Conservation (phyloP, 2,113 vertebrate species). For the Riparia riparia region DNA sequence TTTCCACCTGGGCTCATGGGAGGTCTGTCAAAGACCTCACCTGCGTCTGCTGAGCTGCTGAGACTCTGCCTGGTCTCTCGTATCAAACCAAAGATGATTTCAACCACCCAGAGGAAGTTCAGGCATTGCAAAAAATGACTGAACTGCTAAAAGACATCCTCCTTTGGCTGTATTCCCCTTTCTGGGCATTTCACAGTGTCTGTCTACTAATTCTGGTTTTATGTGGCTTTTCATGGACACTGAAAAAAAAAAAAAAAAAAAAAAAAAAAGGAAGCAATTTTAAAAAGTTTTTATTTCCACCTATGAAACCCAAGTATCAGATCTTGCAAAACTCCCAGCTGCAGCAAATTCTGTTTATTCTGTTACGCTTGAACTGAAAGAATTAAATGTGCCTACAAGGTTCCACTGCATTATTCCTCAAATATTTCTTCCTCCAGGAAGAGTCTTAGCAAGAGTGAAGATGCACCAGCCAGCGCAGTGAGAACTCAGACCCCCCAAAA, state of each 20-base stretch:
- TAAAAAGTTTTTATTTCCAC: neutral
- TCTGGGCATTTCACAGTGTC: neutral
- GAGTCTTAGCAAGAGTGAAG: neutral
- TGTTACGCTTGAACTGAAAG: neutral
- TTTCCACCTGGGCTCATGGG: fast-evolving
- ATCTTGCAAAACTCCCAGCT: neutral
- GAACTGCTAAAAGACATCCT: neutral
- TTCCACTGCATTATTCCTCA: neutral
- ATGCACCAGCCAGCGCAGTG: neutral
- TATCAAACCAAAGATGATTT: neutral
- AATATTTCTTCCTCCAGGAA: neutral
- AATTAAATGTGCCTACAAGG: neutral
- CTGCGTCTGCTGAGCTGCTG: neutral
- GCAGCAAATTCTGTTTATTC: neutral
- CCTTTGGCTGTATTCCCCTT: neutral
- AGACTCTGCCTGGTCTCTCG: neutral
- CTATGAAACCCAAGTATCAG: neutral
- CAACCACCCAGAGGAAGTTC: neutral
- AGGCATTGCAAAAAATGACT: neutral
- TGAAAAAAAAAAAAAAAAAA: neutral
- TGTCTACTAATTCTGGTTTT: neutral
- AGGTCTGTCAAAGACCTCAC: neutral
- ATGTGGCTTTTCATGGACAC: neutral
- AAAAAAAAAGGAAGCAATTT: neutral
- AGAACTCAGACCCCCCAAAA: neutral